Percentiles rank a stretch among this genome's conserved stretches.
Conservation (phyloP, 2,797 vertebrate species). For the Acrossocheilus fasciatus region DNA sequence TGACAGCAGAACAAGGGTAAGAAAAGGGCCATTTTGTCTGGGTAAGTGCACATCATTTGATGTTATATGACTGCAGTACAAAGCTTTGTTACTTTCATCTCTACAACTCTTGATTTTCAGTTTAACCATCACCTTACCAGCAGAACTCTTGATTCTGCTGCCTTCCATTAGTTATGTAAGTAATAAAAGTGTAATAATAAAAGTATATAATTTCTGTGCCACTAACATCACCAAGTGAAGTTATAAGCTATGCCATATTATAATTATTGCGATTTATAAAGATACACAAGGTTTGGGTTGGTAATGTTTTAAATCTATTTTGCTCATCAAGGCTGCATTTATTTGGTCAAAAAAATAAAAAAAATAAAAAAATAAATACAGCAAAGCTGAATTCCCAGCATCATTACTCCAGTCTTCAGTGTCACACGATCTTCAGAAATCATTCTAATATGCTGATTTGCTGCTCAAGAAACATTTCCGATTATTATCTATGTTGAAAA, state of each 20-base stretch:
- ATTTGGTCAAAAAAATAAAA: neutral
- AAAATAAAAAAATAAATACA: no score
- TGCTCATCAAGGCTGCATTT: neutral
- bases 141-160: neutral
- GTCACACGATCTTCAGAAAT: neutral
- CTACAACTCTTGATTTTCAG: neutral
- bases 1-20: slow-evolving; percentile 38
- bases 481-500: neutral
- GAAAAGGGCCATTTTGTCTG: slow-evolving; percentile 11
- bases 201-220: neutral
- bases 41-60: slow-evolving; percentile 22
- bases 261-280: neutral
- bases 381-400: neutral
- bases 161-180: neutral
- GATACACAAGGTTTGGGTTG: neutral
- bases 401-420: neutral
- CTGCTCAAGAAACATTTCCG: neutral
- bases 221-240: no score
- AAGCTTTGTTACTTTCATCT: slow-evolving; percentile 15
- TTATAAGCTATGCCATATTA: no score
- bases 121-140: neutral
- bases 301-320: neutral
- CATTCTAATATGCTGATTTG: neutral
- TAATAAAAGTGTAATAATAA: neutral
- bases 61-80: neutral